phyloP scores from a whole-genome alignment of 2,888 invertebrate species.

The Oxytorus armatus region DNA sequence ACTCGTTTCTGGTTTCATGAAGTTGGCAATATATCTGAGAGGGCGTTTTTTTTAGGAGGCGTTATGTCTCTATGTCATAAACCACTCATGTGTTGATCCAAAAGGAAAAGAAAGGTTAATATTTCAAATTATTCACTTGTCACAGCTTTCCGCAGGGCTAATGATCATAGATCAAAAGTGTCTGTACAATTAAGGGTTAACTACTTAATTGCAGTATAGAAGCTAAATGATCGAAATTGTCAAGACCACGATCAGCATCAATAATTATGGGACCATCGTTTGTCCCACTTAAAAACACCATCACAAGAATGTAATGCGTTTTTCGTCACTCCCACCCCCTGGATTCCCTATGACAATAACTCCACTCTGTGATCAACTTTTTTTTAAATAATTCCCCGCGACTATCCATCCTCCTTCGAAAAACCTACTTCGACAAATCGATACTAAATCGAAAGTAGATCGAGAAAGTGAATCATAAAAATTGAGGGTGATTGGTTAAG shows the following conservation, averaged over 20 bases:
- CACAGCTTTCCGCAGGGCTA: no score
- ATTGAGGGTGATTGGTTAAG: conserved; percentile 12
- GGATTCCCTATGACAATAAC: not conserved
- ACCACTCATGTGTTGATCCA: no score
- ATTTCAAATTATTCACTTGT: no score
- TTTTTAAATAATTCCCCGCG: not conserved
- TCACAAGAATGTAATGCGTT: not conserved
- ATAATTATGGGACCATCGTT: not conserved
- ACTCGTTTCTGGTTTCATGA: not conserved
- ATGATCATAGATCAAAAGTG: no score
- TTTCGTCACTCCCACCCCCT: not conserved
- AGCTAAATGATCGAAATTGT: not conserved
- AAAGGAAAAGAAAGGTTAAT: no score
- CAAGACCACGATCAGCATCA: not conserved
- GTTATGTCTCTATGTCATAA: no score
- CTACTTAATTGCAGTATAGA: not conserved
- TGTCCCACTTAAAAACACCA: not conserved
- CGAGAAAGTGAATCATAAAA: not conserved
- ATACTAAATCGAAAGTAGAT: not conserved
- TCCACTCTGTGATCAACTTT: no score
- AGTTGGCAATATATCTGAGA: not conserved
- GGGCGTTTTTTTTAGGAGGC: not conserved
- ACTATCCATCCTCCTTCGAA: not conserved
- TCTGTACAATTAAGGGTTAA: no score
- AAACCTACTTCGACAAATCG: not conserved